Evolutionary conservation across 2,797 vertebrate species (phyloP), one percentile per base, ranked within the genome.

Genomic region (Enteromius treurensis): DNA sequence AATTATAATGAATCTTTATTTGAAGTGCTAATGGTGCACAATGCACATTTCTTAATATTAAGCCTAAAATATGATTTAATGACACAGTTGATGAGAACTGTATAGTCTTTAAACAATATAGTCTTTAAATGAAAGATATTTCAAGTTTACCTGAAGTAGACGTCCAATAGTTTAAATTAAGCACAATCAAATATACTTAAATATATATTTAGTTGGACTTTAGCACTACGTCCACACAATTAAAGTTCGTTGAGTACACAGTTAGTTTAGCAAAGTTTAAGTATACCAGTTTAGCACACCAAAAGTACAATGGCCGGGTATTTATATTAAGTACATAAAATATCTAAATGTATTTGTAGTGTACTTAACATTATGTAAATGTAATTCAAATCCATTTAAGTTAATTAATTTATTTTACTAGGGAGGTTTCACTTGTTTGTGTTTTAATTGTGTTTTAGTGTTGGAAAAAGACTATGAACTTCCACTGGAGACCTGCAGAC

Each of bases 401-500:
- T 3, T 9, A 3, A 7, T 37, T 37, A 4, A 10, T n/a, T 10
- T 23, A 10, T n/a, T 58, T 4, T 21, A 58, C 9, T 11, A 11
- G 9, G 9, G n/a, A 23, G 21, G 53, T n/a, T 58, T 58, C 14
- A 32, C 26, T 32, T 42, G 53, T 70, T 19, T 71, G 34, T 85
- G 19, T 37, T 62, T 67, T 45, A 34, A 34, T 65, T 79, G 29
- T 85, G 29, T 82, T 83, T 65, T 89, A 96, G 95, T 90, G 81
- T 87, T 95, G 40, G 90, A 92, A 74, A 92, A 91, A 90, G 91
- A 92, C 87, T 93, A 93, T 87, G 91, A 92, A 83, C 92, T 95
- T 77, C 92, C 94, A 11, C 86, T 95, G 91, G 94, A 95, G 80
- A 94, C 92, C 0, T 95, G 94, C 91, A 92, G 94, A 86, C 93